Evolutionary conservation across 2,888 invertebrate genomes (phyloP), one percentile per base, ranked within the genome.

Genomic region (Pyrgus malvae): DNA sequence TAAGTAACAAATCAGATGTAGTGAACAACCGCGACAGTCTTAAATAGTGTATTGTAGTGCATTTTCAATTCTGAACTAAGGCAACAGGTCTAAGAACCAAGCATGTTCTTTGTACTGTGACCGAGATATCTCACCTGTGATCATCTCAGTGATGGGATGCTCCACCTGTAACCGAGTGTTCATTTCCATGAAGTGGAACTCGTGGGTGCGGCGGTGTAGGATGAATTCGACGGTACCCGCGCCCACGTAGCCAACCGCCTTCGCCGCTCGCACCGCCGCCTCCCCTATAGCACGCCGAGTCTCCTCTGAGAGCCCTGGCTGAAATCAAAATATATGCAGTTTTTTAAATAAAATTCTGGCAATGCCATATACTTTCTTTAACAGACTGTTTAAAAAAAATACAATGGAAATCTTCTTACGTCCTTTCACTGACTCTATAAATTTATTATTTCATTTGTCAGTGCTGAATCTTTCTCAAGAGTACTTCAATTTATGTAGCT

Each of bases 141-240:
- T 97, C 94, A 98, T 98, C 90, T 99, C 99, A 0, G 98, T 97
- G 56, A 99, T 95, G 0, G 98, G 98, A 91, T 99, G 98, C 76
- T 99, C 98, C 0, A 98, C 98, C 82, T 98, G 97, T 23, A 98
- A 88, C 33, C 99, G 91, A 0, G 99, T 99, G 83, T 99, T 99
- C 99, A 99, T 99, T 91, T 99, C 99, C 99, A 99, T 99, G 78
- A 99, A 99, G 87, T 97, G 98, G 79, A 99, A 99, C 58, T 95
- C 94, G 62, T 97, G 94, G 38, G 95, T 93, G 50, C 92, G 89
- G 49, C 95, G 92, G 77, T 99, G 99, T 78, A 98, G 92, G 64
- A 99, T 98, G 78, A 99, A 99, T 82, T 99, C 99, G 0, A 99
- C 99, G 0, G 99, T 99, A 19, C 99, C 99, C 2, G 99, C 99